Conservation (phyloP, 2,797 vertebrate genomes). For the Lutjanus campechanus region DNA sequence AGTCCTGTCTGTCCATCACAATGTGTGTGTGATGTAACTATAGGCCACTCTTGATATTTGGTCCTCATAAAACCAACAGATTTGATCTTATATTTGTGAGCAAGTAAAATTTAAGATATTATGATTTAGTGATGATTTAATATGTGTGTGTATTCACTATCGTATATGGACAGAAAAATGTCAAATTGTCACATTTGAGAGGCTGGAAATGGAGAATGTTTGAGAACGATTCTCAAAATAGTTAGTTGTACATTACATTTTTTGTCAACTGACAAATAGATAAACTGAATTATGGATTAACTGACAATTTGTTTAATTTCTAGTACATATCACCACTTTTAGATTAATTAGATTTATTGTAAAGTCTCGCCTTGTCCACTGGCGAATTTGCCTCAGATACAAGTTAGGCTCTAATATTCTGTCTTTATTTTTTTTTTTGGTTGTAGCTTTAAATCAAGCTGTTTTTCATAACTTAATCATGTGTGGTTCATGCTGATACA, state of each 20-base stretch:
- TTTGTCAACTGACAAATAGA: neutral
- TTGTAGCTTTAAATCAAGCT: slow-evolving; percentile 16
- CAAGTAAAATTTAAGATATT: neutral
- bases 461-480: slow-evolving; percentile 4
- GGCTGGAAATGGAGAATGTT: neutral
- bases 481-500: slow-evolving; percentile 26
- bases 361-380: neutral
- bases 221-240: neutral
- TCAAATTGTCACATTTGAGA: neutral
- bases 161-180: neutral
- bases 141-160: too few species aligned
- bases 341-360: neutral
- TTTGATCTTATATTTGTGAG: neutral
- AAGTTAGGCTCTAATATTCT: neutral
- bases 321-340: neutral
- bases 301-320: neutral
- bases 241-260: too few species aligned
- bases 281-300: neutral
- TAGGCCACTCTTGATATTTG: neutral
- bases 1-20: slow-evolving; percentile 31
- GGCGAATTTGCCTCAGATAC: neutral
- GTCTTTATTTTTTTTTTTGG: neutral
- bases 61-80: neutral
- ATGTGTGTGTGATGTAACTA: slow-evolving; percentile 15
- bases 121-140: neutral